A percentile compares a stretch with the other conserved stretches of the same genome.
These are phyloP conservation scores for Crenuchus spilurus DNA, from an alignment of 2,797 vertebrate species.

Conservation along the genomic window DNA sequence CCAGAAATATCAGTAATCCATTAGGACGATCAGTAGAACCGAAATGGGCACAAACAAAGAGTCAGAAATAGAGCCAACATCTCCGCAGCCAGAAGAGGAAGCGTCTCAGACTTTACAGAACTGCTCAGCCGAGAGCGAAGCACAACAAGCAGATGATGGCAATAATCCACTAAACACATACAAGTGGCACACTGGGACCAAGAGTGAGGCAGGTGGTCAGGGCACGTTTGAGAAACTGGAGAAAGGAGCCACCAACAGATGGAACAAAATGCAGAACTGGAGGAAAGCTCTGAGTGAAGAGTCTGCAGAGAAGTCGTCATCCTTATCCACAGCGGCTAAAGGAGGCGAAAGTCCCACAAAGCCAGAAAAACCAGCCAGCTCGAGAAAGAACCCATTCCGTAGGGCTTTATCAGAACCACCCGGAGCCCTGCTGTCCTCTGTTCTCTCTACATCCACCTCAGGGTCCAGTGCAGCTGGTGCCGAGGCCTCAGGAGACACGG, in stretches of 20 bases:
- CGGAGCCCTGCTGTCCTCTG: slow-evolving; percentile 63
- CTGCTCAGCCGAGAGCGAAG: slow-evolving; percentile 49
- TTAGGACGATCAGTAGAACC: background rate
- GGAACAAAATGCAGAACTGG: slow-evolving; percentile 84
- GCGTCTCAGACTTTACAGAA: slow-evolving; percentile 57
- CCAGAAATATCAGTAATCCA: background rate
- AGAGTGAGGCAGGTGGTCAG: slow-evolving; percentile 55
- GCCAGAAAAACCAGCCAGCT: slow-evolving; percentile 25
- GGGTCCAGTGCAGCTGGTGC: slow-evolving; percentile 44
- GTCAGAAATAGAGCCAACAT: slow-evolving; percentile 61
- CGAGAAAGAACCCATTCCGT: slow-evolving; percentile 82
- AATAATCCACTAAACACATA: slow-evolving; percentile 78
- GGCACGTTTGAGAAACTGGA: slow-evolving; percentile 59
- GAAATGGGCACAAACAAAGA: slow-evolving; percentile 76
- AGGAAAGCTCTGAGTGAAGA: slow-evolving; percentile 81
- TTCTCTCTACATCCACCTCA: slow-evolving; percentile 52
- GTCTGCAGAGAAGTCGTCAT: slow-evolving; percentile 51
- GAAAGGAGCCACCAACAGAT: slow-evolving; percentile 69
- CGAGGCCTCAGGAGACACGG: slow-evolving; percentile 62
- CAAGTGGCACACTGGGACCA: slow-evolving; percentile 81
- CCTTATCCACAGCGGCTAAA: background rate
- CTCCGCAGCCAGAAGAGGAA: slow-evolving; percentile 58
- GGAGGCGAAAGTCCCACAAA: slow-evolving; percentile 65
- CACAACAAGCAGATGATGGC: slow-evolving; percentile 42
- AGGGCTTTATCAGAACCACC: slow-evolving; percentile 83